Evolutionary conservation across 2,888 invertebrate species (phyloP).

Genomic region (Polylopha cassiicola): DNA sequence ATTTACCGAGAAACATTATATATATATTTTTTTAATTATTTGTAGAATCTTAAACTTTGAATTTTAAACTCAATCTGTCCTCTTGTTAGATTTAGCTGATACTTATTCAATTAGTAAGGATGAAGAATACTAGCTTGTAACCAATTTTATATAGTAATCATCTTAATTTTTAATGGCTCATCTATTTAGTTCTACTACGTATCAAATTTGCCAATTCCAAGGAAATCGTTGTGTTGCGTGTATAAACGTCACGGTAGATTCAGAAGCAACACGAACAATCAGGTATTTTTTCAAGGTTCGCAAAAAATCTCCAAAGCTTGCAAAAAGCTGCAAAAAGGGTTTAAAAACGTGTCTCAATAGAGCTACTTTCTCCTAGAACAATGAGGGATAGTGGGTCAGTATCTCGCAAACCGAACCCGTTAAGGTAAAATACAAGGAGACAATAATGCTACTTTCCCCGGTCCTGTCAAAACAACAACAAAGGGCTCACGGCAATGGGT

Average conservation of each 20-base stretch:
- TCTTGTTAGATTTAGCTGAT: constrained; percentile 1
- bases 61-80: constrained; percentile 7
- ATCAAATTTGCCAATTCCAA: constrained; percentile 7
- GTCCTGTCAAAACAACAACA: constrained; percentile 47
- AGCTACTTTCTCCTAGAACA: constrained; percentile 62
- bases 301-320: constrained; percentile 29
- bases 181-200: constrained; percentile 8
- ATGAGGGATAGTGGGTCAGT: constrained; percentile 46
- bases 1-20: too few relatives aligned
- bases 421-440: constrained; percentile 43
- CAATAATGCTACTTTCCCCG: constrained; percentile 51
- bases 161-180: constrained; percentile 23
- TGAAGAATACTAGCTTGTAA: constrained; percentile 13
- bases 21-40: too few relatives aligned
- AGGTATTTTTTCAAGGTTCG: constrained; percentile 29
- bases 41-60: neutral
- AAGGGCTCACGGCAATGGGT: constrained; percentile 65
- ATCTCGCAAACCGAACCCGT: constrained; percentile 36
- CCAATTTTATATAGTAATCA: constrained; percentile 16
- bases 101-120: constrained; percentile 4
- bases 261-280: constrained; percentile 28
- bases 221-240: constrained; percentile 15
- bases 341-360: constrained; percentile 48
- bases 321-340: constrained; percentile 58
- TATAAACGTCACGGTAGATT: constrained; percentile 13